Base-by-base conservation (phyloP, 1,140 invertebrate species). In the Tetragonula clypearis region DNA sequence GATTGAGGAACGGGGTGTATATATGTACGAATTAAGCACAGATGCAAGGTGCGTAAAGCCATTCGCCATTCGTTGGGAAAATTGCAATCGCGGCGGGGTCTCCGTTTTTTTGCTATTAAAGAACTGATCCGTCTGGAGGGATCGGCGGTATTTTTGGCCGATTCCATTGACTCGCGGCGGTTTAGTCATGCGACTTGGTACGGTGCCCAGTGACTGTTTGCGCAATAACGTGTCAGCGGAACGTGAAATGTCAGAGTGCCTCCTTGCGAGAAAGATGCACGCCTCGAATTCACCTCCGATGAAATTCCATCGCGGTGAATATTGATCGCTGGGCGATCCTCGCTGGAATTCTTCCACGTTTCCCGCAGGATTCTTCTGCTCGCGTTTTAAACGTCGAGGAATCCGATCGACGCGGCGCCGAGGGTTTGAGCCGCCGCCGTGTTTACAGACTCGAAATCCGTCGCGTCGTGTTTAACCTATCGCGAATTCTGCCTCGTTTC, bases 241-340 rank as follows among this genome's bases (percentile, higher is more conserved):
- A 87, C 86, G 68, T 65, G 78, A 88, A 88, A 87, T 88, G 86
- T 87, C 86, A 88, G 77, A 87, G 79, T 78, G 75, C 56, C 68
- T 75, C 60, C 60, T 30, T 17, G 73, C 30, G 30, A 66, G 41
- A 69, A 77, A 30, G 55, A 77, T 53, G 53, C 14, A 41, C 74
- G 74, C 49, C 14, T 21, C 49, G 62, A 77, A 68, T 83, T 58
- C 81, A 41, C 62, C 35, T 56, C 41, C 81, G 4, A 35, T 30
- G 49, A 66, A 65, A 77, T 77, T 56, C 41, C 49, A 55, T 11
- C 21, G n/a, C 21, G 65, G 86, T 85, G 87, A 88, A 88, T 87
- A 87, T 88, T 85, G 86, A 85, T 85, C 82, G 81, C 76, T 49
- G n/a, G 14, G 15, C 14, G 72, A n/a, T 55, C 17, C 49, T 9